Evolutionary conservation across 2,113 vertebrate genomes (phyloP), one percentile per base, ranked within the genome.

Genomic region (Calyptomena viridis): DNA sequence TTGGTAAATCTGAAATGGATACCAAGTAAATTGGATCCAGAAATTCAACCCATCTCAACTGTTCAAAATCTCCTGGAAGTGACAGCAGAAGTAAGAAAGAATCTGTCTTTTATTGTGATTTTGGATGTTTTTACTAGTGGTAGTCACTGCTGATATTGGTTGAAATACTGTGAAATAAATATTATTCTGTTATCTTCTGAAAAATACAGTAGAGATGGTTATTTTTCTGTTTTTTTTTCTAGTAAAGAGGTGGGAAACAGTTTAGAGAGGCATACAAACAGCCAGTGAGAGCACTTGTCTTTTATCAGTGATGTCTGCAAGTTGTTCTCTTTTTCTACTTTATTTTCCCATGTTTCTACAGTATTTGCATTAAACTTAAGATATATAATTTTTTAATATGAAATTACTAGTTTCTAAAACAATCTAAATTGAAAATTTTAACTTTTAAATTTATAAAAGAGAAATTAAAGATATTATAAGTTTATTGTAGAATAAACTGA

Each of bases 321-420:
- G 23, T 31, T 86, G 5, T 63, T 56, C 12, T 55, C 3, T 42
- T 83, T 23, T 84, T 25, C 30, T 1, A 5, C 12, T 50, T 44
- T 8, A 20, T 60, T 76, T 72, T 44, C 8, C 6, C 7, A 1
- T 21, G 8, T 47, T 64, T 64, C 30, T 66, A 6, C 8, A 35
- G 5, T 18, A 5, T 64, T 68, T 56, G n/a, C 42, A 22, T 5
- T 50, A 10, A 25, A 31, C 20, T 28, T 31, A 4, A 1, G 39
- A 21, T 46, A 11, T 42, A 12, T 5, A 2, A 3, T 1, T 56
- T 67, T 64, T 24, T 15, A 3, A 12, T 55, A 9, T 6, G 10
- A 28, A 59, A 7, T 21, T 19, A 14, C 3, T 74, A 5, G 5
- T 55, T 80, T 76, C 14, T 30, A 9, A 44, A 40, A 71, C 1